A percentile compares a stretch with the other conserved stretches of the same genome.
phyloP scores from a whole-genome alignment of 2,113 vertebrate species.

The Riparia riparia region DNA sequence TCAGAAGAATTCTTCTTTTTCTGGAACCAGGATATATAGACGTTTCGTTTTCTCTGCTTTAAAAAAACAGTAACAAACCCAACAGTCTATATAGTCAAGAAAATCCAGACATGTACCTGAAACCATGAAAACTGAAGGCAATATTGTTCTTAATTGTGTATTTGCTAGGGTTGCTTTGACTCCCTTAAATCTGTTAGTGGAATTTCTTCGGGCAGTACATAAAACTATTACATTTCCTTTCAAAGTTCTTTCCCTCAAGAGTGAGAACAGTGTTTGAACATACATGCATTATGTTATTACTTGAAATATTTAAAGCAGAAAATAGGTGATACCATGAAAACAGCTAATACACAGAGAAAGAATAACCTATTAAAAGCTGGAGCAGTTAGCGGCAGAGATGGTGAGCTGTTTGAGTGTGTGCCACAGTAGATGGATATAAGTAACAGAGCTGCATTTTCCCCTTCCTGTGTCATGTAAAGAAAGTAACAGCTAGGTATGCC shows the following conservation, averaged over 20 bases:
- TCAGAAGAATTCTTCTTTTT: not conserved
- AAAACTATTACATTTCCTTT: not conserved
- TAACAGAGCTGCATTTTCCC: not conserved
- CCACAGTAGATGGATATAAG: not conserved
- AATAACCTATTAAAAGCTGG: not conserved
- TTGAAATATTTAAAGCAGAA: not conserved
- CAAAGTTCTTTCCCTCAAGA: not conserved
- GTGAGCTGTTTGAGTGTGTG: not conserved
- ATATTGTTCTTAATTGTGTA: not conserved
- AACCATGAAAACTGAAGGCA: not conserved
- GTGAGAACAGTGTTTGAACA: not conserved
- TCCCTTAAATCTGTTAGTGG: not conserved
- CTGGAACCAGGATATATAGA: not conserved
- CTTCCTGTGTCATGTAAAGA: not conserved
- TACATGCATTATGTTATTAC: not conserved
- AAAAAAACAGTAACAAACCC: not conserved
- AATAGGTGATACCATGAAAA: not conserved
- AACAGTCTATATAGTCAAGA: not conserved
- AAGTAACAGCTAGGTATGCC: not conserved
- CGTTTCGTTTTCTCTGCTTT: not conserved
- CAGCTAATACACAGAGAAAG: not conserved
- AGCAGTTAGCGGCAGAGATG: not conserved
- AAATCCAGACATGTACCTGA: not conserved
- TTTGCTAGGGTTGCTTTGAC: not conserved
- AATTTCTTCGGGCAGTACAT: not conserved